These are phyloP conservation scores for Congeria kusceri DNA, from an alignment of 2,888 invertebrate species.

Conservation along the genomic window DNA sequence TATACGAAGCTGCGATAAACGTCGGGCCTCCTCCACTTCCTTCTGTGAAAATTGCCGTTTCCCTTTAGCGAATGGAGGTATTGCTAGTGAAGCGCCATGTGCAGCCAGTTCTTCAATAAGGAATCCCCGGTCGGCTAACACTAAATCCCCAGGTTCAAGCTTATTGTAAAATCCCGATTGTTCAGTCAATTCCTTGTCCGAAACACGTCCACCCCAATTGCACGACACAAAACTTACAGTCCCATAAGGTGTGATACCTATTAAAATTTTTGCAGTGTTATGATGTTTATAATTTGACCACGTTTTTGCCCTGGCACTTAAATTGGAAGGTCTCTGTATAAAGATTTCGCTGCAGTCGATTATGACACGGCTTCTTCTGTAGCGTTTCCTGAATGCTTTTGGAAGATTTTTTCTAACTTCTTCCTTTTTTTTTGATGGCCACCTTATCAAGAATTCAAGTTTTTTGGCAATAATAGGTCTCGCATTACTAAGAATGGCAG, in stretches of 20 bases:
- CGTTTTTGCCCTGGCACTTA: slow-evolving; percentile 42
- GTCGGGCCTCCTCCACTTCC: slow-evolving; percentile 33
- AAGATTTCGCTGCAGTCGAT: slow-evolving; percentile 51
- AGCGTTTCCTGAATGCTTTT: too few species aligned
- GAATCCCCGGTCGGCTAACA: slow-evolving; percentile 39
- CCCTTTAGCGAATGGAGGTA: slow-evolving; percentile 45
- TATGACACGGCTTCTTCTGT: slow-evolving; percentile 18
- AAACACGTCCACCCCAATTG: slow-evolving; percentile 46
- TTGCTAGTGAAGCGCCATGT: slow-evolving; percentile 16
- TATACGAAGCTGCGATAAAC: slow-evolving; percentile 31
- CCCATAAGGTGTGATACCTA: slow-evolving; percentile 48
- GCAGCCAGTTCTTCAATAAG: slow-evolving; percentile 35
- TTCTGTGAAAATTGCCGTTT: slow-evolving; percentile 29
- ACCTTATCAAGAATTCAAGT: too few species aligned
- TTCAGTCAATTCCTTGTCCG: slow-evolving; percentile 49
- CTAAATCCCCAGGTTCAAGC: slow-evolving; percentile 37
- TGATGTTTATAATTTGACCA: slow-evolving; percentile 52
- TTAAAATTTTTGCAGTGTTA: slow-evolving; percentile 50
- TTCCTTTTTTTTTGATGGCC: too few species aligned
- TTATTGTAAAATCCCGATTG: slow-evolving; percentile 34
- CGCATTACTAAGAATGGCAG: too few species aligned
- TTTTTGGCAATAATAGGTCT: too few species aligned
- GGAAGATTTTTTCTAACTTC: too few species aligned
- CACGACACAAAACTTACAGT: slow-evolving; percentile 39
- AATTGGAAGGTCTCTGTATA: slow-evolving; percentile 30